Conservation (phyloP, 2,113 vertebrate genomes). For the Abramis brama region DNA sequence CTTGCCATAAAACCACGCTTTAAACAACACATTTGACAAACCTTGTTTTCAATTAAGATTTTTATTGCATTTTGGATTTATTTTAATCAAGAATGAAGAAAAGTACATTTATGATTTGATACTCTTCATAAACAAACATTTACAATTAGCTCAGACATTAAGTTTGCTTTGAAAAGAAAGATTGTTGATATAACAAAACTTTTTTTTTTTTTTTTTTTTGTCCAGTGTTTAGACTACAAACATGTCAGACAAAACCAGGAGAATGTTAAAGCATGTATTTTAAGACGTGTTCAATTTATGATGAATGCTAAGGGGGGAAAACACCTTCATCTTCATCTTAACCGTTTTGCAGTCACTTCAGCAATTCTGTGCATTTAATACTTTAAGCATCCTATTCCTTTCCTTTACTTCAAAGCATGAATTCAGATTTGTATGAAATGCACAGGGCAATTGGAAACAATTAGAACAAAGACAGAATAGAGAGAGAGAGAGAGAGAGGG, state of each 20-base stretch:
- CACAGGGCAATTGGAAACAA: background rate
- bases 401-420: background rate
- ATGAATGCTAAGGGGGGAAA: background rate
- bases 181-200: background rate
- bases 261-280: background rate
- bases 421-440: background rate
- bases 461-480: background rate
- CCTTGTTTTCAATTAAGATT: background rate
- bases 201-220: background rate
- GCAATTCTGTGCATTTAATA: background rate
- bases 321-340: background rate
- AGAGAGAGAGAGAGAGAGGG: background rate
- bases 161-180: background rate
- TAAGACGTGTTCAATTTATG: background rate
- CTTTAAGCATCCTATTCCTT: background rate
- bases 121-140: background rate
- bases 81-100: background rate
- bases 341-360: background rate
- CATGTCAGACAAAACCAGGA: slow-evolving; percentile 8
- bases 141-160: background rate
- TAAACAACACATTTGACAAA: background rate
- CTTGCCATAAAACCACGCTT: background rate
- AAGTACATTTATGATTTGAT: background rate
- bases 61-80: background rate
- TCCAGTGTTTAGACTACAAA: slow-evolving; percentile 32